Evolutionary conservation across 1,140 invertebrate genomes (phyloP), one percentile per base, ranked within the genome.

Genomic region (Araneus ventricosus): DNA sequence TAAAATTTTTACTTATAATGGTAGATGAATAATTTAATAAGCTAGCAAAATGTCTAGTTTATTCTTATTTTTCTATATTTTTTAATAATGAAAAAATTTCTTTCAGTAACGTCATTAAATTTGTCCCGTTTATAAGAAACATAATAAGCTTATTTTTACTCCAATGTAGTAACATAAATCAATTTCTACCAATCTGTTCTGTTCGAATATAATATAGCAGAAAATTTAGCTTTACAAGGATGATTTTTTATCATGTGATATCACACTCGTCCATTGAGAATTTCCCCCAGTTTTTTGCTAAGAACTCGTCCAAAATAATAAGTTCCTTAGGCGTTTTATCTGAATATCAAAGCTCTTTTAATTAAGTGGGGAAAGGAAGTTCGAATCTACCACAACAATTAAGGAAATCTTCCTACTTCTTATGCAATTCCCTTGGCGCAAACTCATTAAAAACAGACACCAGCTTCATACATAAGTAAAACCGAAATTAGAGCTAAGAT

Each of bases 331-430:
- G 39, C 82, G 20, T 84, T 84, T 57, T 52, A 57, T 84, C 27
- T 84, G 8, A 84, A 52, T 84, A 84, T 52, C 39, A 84, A 84
- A 84, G 82, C 52, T 52, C 17, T 20, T n/a, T 52, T 84, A 84
- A 84, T 84, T 84, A 84, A 84, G 45, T 52, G 45, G 20, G n/a
- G 10, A 5, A 0, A 27, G 82, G 34, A 84, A 84, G 14, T 20
- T 20, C 3, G 45, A 84, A 27, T 17, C 10, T 84, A 84, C 45
- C 41, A 17, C 24, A 84, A 57, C 82, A 27, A 84, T 84, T 84
- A 84, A 84, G 30, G 45, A 45, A 17, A 84, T 2, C 82, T 52
- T 52, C 17, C 45, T 52, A 52, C 45, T 52, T 27, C 39, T 57
- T 84, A 52, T 84, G 82, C 20, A 52, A 84, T 84, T 84, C 82